phyloP scores from a whole-genome alignment of 35 echinoderm and acorn worm species.

The Amphiura filiformis region DNA sequence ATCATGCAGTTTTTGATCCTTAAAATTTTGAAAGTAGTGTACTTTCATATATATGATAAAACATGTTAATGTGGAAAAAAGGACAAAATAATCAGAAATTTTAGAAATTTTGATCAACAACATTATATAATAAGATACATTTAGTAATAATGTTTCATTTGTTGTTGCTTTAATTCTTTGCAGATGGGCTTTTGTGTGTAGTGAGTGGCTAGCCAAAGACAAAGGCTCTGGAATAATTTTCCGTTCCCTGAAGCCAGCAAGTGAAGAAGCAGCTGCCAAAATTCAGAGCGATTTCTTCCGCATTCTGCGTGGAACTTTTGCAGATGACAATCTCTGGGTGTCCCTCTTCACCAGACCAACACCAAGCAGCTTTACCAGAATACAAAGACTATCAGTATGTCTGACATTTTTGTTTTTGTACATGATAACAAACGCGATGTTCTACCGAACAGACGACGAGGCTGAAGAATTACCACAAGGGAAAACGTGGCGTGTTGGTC shows the following conservation, averaged over 20 bases:
- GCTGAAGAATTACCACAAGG: not conserved
- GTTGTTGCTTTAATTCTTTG: too few relatives aligned
- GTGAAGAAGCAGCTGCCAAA: conserved; percentile 31
- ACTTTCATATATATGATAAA: too few relatives aligned
- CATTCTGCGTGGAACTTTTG: conserved; percentile 48
- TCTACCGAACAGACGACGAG: conserved; percentile 46
- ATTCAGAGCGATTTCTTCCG: conserved; percentile 36
- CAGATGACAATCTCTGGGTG: conserved; percentile 87
- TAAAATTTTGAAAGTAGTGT: too few relatives aligned
- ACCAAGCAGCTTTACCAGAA: conserved; percentile 55
- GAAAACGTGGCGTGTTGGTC: not conserved
- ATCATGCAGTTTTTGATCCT: too few relatives aligned
- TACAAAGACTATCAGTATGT: conserved; percentile 71
- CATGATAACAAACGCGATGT: conserved; percentile 94
- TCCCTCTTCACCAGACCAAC: conserved; percentile 66
- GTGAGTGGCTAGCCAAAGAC: conserved; percentile 53
- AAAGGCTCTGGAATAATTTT: conserved; percentile 9
- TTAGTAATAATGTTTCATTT: too few relatives aligned
- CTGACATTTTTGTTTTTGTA: conserved; percentile 60
- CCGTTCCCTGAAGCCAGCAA: conserved; percentile 30
- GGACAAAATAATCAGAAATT: too few relatives aligned
- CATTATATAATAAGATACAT: too few relatives aligned
- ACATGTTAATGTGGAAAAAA: too few relatives aligned
- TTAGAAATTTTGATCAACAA: too few relatives aligned
- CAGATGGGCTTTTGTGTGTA: conserved; percentile 49